Conservation (phyloP, 2,797 vertebrate species). For the Danio aesculapii region DNA sequence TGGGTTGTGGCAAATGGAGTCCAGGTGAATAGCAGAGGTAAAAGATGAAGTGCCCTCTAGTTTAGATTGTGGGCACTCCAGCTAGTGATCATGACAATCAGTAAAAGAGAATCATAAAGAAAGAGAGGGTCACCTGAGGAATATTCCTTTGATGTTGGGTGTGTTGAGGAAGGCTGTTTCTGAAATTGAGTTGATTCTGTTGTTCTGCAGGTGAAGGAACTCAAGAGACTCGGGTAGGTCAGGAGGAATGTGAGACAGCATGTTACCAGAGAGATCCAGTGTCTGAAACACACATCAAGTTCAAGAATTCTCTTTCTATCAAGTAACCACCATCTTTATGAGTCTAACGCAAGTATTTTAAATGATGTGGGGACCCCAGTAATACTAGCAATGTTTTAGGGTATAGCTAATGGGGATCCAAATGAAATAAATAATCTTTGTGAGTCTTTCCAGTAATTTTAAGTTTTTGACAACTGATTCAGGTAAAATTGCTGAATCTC, state of each 20-base stretch:
- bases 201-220: constrained; percentile 92
- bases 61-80: too few relatives aligned
- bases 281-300: constrained; percentile 75
- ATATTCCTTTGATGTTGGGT: constrained; percentile 95
- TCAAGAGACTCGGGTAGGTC: constrained; percentile 92
- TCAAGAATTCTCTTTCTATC: neutral
- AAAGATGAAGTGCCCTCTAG: too few relatives aligned
- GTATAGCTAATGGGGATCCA: too few relatives aligned
- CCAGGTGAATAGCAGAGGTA: too few relatives aligned
- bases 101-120: neutral
- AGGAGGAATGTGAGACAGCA: constrained; percentile 87
- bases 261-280: constrained; percentile 91
- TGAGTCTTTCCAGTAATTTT: too few relatives aligned
- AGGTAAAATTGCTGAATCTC: neutral
- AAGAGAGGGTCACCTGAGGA: constrained; percentile 82
- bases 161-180: constrained; percentile 89
- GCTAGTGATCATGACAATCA: neutral
- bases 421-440: too few relatives aligned
- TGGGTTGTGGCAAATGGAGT: too few relatives aligned
- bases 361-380: too few relatives aligned
- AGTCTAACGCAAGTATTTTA: too few relatives aligned
- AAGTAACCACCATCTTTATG: too few relatives aligned
- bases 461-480: too few relatives aligned
- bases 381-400: too few relatives aligned
- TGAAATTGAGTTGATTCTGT: constrained; percentile 86